These are phyloP conservation scores for Synanthedon andrenaeformis DNA, from an alignment of 2,888 invertebrate genomes.

Conservation along the genomic window DNA sequence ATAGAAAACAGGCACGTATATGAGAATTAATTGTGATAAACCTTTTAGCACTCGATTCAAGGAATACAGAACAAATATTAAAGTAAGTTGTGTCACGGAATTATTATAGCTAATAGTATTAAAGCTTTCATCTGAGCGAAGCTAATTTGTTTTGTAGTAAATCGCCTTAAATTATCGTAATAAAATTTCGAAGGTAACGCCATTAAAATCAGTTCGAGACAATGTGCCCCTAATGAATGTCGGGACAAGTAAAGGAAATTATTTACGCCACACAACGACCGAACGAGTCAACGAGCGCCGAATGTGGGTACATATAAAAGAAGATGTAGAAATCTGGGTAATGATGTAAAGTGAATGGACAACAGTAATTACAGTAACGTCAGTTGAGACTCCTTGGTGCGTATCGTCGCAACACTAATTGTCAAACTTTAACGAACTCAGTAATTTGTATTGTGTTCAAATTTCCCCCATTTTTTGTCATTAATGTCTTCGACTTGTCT, in stretches of 20 bases:
- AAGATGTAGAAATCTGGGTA: slow-evolving; percentile 60
- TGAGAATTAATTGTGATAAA: slow-evolving; percentile 39
- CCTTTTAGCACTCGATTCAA: slow-evolving; percentile 42
- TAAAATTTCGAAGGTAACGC: slow-evolving; percentile 47
- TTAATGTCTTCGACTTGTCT: slow-evolving; percentile 9
- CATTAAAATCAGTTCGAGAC: slow-evolving; percentile 49
- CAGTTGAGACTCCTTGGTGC: slow-evolving; percentile 43
- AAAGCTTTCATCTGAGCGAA: slow-evolving; percentile 10
- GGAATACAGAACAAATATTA: background rate
- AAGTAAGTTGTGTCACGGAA: background rate
- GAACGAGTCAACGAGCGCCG: slow-evolving; percentile 13
- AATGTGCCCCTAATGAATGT: slow-evolving; percentile 56
- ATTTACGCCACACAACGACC: slow-evolving; percentile 57
- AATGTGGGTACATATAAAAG: slow-evolving; percentile 47
- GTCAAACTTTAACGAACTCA: slow-evolving; percentile 29
- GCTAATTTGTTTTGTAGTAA: slow-evolving; percentile 22
- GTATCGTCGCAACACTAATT: slow-evolving; percentile 55
- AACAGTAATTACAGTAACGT: slow-evolving; percentile 52
- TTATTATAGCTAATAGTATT: background rate
- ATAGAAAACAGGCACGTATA: slow-evolving; percentile 26
- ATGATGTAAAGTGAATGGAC: slow-evolving; percentile 65
- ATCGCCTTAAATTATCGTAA: slow-evolving; percentile 35
- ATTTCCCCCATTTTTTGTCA: slow-evolving; percentile 11
- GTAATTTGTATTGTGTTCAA: slow-evolving; percentile 8
- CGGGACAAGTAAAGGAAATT: slow-evolving; percentile 50